phyloP scores from a whole-genome alignment of 2,888 invertebrate genomes.

The Drosophila antonietae region DNA sequence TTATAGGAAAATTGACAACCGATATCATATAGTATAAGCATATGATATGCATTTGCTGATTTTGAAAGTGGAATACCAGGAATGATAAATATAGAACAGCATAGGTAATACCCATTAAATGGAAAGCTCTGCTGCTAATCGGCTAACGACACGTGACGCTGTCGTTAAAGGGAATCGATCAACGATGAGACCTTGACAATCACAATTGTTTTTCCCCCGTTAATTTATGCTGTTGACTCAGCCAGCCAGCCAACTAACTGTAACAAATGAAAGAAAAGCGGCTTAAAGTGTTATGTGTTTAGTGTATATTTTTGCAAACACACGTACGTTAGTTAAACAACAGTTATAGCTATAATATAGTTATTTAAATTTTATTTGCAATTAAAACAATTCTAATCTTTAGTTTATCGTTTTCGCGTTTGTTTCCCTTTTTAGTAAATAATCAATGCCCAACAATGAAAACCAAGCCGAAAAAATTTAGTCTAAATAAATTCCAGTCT shows the following conservation, averaged over 20 bases:
- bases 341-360: constrained; percentile 33
- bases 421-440: constrained; percentile 36
- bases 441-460: constrained; percentile 70
- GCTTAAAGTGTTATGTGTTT: constrained; percentile 20
- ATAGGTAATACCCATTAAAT: constrained; percentile 18
- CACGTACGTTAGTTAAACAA: constrained; percentile 17
- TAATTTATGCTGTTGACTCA: constrained; percentile 22
- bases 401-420: constrained; percentile 7
- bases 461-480: constrained; percentile 61
- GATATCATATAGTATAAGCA: not conserved
- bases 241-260: constrained; percentile 3
- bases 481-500: constrained; percentile 46
- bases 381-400: constrained; percentile 51
- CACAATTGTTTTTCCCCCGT: constrained; percentile 22
- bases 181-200: constrained; percentile 29
- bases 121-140: constrained; percentile 5
- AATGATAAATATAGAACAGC: constrained; percentile 8
- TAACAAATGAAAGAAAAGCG: constrained; percentile 25
- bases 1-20: no score
- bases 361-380: constrained; percentile 65
- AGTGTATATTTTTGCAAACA: not conserved
- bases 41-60: not conserved
- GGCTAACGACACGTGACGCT: constrained; percentile 35
- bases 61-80: constrained; percentile 2
- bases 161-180: constrained; percentile 29